Evolutionary conservation across 2,888 invertebrate species (phyloP).

Genomic region (Cephus nigrinus): DNA sequence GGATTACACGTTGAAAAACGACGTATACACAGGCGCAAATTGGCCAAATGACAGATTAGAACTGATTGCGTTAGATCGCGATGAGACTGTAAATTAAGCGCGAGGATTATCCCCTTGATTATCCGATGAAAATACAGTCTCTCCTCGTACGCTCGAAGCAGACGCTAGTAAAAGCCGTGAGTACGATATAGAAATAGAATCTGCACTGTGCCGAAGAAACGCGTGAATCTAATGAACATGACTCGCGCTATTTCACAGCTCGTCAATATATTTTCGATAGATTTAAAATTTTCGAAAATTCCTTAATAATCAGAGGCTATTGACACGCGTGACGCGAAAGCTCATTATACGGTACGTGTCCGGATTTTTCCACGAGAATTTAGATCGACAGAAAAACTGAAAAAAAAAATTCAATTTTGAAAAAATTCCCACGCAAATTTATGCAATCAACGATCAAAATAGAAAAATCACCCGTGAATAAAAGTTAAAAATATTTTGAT

Average conservation of each 20-base stretch:
- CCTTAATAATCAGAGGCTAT: too few relatives aligned
- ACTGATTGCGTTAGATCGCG: constrained; percentile 16
- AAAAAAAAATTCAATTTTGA: too few relatives aligned
- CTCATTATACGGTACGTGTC: not conserved
- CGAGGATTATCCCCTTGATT: constrained; percentile 11
- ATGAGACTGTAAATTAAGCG: constrained; percentile 14
- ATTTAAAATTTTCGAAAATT: not conserved
- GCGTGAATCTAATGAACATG: too few relatives aligned
- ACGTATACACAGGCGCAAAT: not conserved
- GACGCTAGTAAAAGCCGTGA: not conserved
- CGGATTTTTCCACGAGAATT: not conserved
- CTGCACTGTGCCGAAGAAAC: too few relatives aligned
- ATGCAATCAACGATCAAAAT: not conserved
- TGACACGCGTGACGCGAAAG: not conserved
- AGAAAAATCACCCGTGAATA: not conserved
- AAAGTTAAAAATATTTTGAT: too few relatives aligned
- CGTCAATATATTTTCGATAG: not conserved
- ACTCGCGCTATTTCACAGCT: not conserved
- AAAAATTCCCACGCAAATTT: not conserved
- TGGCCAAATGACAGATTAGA: constrained; percentile 13
- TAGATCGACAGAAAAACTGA: not conserved
- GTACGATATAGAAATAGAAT: not conserved
- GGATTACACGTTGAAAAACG: not conserved
- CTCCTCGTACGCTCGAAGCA: not conserved
- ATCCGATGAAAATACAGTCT: not conserved